Conservation (phyloP, 1,140 invertebrate genomes). For the Mizuhopecten yessoensis region DNA sequence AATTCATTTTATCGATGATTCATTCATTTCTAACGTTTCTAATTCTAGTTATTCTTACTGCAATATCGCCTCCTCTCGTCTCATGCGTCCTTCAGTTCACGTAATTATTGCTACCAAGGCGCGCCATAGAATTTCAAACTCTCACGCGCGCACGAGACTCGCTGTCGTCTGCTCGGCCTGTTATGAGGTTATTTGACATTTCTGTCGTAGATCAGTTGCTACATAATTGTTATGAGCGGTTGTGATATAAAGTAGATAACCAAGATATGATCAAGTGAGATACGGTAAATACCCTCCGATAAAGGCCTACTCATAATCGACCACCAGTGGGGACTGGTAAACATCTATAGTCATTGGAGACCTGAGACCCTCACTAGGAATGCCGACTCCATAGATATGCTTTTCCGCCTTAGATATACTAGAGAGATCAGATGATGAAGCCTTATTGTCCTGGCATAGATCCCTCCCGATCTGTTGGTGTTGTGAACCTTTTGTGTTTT, state of each 20-base stretch:
- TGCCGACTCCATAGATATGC: background rate
- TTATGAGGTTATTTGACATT: constrained; percentile 35
- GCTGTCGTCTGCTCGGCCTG: constrained; percentile 28
- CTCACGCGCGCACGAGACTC: constrained; percentile 35
- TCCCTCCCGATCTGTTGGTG: background rate
- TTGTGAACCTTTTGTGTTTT: background rate
- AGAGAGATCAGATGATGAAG: background rate
- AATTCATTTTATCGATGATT: constrained; percentile 36
- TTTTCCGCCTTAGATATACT: background rate
- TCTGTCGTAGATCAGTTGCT: background rate
- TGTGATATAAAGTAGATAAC: constrained; percentile 26
- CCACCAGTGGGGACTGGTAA: background rate
- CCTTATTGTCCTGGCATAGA: background rate
- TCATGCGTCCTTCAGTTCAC: background rate
- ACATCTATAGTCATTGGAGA: background rate
- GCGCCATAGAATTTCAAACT: constrained; percentile 38
- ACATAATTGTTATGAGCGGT: constrained; percentile 38
- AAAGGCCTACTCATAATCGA: background rate
- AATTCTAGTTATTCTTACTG: constrained; percentile 19
- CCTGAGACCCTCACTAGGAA: background rate
- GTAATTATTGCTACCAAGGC: constrained; percentile 30
- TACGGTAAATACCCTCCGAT: background rate
- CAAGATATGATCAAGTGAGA: background rate
- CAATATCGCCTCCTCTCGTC: background rate
- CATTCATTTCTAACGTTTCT: background rate